phyloP scores from a whole-genome alignment of 2,888 invertebrate species.

The Lissocephala sabroskyi region DNA sequence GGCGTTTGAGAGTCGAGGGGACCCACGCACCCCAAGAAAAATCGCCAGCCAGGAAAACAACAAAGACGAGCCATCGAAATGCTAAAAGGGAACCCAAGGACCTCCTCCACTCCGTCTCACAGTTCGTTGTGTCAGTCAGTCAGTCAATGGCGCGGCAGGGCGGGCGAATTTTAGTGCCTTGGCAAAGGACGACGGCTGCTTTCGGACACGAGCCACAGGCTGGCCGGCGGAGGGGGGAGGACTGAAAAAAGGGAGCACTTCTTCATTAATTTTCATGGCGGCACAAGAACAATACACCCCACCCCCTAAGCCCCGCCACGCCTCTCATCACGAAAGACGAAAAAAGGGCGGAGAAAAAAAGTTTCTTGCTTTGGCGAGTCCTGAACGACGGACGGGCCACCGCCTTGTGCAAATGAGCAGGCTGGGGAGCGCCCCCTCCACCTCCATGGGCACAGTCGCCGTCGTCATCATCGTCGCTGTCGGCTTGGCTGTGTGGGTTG shows the following conservation, averaged over 20 bases:
- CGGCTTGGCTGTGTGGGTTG: conserved; percentile 45
- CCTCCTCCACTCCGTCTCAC: too few species aligned
- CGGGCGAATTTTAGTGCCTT: conserved; percentile 49
- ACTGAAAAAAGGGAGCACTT: conserved; percentile 41
- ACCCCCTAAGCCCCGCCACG: too few species aligned
- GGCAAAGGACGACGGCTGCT: conserved; percentile 52
- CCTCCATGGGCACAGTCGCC: too few species aligned
- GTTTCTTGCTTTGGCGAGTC: conserved; percentile 38
- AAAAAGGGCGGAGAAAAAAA: conserved; percentile 32
- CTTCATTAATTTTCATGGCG: conserved; percentile 66
- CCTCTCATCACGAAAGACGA: conserved; percentile 27
- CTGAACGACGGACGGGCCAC: conserved; percentile 56
- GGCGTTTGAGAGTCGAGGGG: too few species aligned
- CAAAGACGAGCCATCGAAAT: too few species aligned
- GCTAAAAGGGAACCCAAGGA: too few species aligned
- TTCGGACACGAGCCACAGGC: not conserved
- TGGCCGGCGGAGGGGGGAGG: too few species aligned
- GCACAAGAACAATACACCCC: conserved; percentile 59
- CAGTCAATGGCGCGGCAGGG: conserved; percentile 20
- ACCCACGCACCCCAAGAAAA: conserved; percentile 7
- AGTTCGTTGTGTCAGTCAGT: too few species aligned
- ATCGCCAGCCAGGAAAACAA: too few species aligned
- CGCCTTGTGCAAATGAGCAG: conserved; percentile 54
- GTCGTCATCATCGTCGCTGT: not conserved
- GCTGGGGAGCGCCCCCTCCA: not conserved